Percentiles rank a stretch among this genome's conserved stretches.
These are phyloP conservation scores for Noctua pronuba DNA, from an alignment of 2,888 invertebrate species.

Conservation along the genomic window DNA sequence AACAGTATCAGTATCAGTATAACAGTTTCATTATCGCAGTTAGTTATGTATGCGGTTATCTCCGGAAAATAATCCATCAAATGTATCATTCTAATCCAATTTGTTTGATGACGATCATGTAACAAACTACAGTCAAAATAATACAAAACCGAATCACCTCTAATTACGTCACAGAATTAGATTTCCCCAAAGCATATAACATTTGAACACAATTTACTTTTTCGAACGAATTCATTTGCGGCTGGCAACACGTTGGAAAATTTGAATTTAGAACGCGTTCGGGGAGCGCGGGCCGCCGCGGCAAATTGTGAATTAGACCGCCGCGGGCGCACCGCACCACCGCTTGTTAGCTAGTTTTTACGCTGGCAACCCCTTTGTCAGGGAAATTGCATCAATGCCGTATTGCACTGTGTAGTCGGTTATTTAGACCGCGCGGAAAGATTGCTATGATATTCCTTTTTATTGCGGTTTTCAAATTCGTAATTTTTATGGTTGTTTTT, in stretches of 20 bases:
- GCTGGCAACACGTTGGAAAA: slow-evolving; percentile 79
- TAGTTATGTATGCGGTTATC: too few relatives aligned
- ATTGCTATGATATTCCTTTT: slow-evolving; percentile 67
- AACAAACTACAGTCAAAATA: slow-evolving; percentile 8
- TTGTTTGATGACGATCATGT: neutral
- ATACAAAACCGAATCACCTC: slow-evolving; percentile 22
- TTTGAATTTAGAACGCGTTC: slow-evolving; percentile 87
- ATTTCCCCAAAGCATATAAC: slow-evolving; percentile 61
- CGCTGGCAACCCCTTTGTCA: slow-evolving; percentile 85
- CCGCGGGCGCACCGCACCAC: slow-evolving; percentile 81
- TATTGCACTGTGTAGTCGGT: slow-evolving; percentile 73
- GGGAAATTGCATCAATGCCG: slow-evolving; percentile 83
- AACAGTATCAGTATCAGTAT: too few relatives aligned
- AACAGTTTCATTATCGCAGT: too few relatives aligned
- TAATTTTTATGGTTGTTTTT: slow-evolving; percentile 47
- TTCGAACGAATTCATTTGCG: slow-evolving; percentile 82
- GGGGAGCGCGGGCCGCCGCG: slow-evolving; percentile 79
- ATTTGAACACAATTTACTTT: slow-evolving; percentile 74
- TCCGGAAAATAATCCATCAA: neutral
- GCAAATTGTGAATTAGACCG: slow-evolving; percentile 87
- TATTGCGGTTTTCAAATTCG: slow-evolving; percentile 56
- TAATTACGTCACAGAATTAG: slow-evolving; percentile 51
- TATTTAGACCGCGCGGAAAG: slow-evolving; percentile 78
- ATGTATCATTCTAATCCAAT: neutral
- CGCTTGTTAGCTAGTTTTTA: slow-evolving; percentile 89